These are phyloP conservation scores for Erpornis zantholeuca DNA, from an alignment of 2,113 vertebrate genomes.

Conservation along the genomic window DNA sequence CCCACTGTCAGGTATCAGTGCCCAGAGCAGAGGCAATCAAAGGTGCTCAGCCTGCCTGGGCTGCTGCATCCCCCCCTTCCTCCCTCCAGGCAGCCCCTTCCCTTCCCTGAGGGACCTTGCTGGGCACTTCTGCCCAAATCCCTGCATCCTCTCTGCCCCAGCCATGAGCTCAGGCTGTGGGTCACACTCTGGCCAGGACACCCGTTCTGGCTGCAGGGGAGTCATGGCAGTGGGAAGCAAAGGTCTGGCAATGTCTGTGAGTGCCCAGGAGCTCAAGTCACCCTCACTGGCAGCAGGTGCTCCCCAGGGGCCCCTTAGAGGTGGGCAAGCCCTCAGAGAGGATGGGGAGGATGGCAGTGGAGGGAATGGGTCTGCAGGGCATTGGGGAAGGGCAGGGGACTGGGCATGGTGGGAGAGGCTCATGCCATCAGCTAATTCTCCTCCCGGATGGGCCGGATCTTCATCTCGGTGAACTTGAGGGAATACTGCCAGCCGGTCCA, in stretches of 20 bases:
- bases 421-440: constrained; percentile 76
- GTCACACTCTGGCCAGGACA: background rate
- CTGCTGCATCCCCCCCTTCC: background rate
- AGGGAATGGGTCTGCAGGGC: background rate
- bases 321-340: background rate
- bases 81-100: background rate
- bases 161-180: accelerated
- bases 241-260: background rate
- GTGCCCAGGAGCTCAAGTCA: background rate
- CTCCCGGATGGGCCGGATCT: constrained; percentile 88
- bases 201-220: background rate
- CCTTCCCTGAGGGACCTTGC: background rate
- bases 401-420: accelerated
- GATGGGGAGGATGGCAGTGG: background rate
- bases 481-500: constrained; percentile 99
- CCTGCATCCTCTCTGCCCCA: background rate
- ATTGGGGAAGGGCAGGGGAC: background rate
- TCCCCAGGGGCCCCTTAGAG: background rate
- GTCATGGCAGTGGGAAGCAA: background rate
- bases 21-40: background rate
- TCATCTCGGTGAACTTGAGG: constrained; percentile 97
- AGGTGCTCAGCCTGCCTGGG: background rate
- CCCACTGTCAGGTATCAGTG: background rate
- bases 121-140: background rate
- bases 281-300: background rate